Percentiles rank a stretch among this genome's conserved stretches.
Evolutionary conservation across 2,113 vertebrate species (phyloP).

Genomic region (Grantiella picta): DNA sequence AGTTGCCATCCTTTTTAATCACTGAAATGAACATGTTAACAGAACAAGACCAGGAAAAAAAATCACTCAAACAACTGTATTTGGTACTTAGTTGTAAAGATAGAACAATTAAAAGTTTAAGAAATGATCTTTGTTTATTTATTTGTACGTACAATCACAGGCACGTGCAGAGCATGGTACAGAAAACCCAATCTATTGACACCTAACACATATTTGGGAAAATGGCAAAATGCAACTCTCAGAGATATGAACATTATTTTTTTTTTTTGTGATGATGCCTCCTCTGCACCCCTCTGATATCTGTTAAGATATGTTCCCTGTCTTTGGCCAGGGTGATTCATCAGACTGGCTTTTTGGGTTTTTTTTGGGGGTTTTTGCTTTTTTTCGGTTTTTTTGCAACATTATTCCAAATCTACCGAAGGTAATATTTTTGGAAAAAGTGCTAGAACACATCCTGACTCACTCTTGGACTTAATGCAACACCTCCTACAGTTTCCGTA

Average conservation of each 20-base stretch:
- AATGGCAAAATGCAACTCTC: neutral
- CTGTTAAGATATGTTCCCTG: neutral
- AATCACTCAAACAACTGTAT: neutral
- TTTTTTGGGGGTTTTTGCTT: neutral
- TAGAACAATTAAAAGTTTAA: neutral
- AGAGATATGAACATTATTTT: neutral
- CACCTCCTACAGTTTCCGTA: neutral
- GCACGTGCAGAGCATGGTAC: fast-evolving
- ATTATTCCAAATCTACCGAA: neutral
- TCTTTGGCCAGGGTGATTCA: neutral
- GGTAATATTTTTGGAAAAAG: neutral
- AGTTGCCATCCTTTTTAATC: neutral
- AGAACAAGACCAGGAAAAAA: neutral
- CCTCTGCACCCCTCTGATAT: neutral
- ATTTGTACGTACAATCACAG: neutral
- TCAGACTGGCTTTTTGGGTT: neutral
- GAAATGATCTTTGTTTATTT: neutral
- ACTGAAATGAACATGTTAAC: neutral
- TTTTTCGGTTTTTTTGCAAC: too few relatives aligned
- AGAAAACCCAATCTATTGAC: neutral
- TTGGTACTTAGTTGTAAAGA: neutral
- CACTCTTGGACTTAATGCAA: neutral
- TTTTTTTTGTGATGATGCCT: neutral
- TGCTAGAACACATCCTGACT: neutral
- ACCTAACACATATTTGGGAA: neutral